These are phyloP conservation scores for Patiria pectinifera DNA, from an alignment of 53 echinoderm and acorn worm species.

Conservation along the genomic window DNA sequence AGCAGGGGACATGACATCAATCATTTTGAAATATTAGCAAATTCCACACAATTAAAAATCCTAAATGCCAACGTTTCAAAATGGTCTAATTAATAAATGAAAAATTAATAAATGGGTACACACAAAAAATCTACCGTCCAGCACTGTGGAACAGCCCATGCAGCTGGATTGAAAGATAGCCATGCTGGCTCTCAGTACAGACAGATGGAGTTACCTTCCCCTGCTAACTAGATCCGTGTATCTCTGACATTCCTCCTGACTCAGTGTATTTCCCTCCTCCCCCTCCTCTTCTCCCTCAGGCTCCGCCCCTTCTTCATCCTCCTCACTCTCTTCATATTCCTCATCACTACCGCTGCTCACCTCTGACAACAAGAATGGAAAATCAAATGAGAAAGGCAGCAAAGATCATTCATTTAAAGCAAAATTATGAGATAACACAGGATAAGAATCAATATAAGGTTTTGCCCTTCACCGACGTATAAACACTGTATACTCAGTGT, in stretches of 20 bases:
- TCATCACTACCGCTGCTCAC: constrained; percentile 15
- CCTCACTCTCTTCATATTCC: constrained; percentile 27
- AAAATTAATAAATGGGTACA: too few species aligned
- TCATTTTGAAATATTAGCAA: background rate
- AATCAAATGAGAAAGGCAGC: background rate
- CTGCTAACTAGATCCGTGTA: constrained; percentile 38
- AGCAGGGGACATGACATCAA: background rate
- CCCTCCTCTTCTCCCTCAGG: constrained; percentile 23
- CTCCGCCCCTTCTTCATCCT: constrained; percentile 25
- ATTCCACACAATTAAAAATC: background rate
- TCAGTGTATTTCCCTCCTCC: constrained; percentile 30
- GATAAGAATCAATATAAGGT: too few species aligned
- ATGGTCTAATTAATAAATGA: too few species aligned
- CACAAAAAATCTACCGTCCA: too few species aligned
- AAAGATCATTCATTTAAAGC: background rate
- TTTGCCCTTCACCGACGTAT: too few species aligned
- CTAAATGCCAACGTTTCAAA: background rate
- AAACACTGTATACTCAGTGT: too few species aligned
- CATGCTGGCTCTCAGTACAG: background rate
- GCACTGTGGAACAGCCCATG: background rate
- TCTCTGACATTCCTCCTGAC: constrained; percentile 19
- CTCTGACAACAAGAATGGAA: background rate
- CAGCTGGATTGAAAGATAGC: background rate
- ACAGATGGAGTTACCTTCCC: constrained; percentile 37
- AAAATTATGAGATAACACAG: background rate